Percentiles rank a stretch among this genome's conserved stretches.
Conservation (phyloP, 1,140 invertebrate species). For the Hypothenemus hampei region DNA sequence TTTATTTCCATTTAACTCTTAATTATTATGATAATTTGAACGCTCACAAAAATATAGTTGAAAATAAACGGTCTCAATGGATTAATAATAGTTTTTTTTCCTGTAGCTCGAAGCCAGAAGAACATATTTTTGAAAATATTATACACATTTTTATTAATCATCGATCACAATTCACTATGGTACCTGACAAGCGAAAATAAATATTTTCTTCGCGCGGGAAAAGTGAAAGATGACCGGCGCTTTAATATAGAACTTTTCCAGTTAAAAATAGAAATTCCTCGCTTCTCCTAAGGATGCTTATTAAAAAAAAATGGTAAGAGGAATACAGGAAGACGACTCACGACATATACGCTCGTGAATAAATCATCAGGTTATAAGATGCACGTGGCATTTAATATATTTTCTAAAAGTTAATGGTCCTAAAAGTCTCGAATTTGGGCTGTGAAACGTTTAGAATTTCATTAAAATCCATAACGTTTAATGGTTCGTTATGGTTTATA, state of each 20-base stretch:
- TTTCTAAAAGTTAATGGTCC: slow-evolving; percentile 8
- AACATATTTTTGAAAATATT: background rate
- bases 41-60: slow-evolving; percentile 2
- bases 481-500: too few species aligned
- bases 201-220: too few species aligned
- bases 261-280: slow-evolving; percentile 7
- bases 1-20: slow-evolving; percentile 18
- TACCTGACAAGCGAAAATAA: too few species aligned
- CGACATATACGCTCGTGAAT: slow-evolving; percentile 8
- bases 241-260: too few species aligned
- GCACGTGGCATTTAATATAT: slow-evolving; percentile 16
- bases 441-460: slow-evolving; percentile 5
- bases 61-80: background rate
- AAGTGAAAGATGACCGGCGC: too few species aligned
- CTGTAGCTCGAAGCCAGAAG: background rate
- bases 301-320: slow-evolving; percentile 9
- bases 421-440: background rate
- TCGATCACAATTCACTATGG: too few species aligned
- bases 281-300: slow-evolving; percentile 10
- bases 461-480: slow-evolving; percentile 9
- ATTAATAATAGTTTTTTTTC: slow-evolving; percentile 2
- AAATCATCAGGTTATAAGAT: slow-evolving; percentile 11
- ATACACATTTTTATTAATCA: too few species aligned
- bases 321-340: slow-evolving; percentile 9
- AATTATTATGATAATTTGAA: slow-evolving; percentile 18